Percentiles rank a stretch among this genome's conserved stretches.
phyloP scores from a whole-genome alignment of 2,113 vertebrate species.

The Phalacrocorax pelagicus region DNA sequence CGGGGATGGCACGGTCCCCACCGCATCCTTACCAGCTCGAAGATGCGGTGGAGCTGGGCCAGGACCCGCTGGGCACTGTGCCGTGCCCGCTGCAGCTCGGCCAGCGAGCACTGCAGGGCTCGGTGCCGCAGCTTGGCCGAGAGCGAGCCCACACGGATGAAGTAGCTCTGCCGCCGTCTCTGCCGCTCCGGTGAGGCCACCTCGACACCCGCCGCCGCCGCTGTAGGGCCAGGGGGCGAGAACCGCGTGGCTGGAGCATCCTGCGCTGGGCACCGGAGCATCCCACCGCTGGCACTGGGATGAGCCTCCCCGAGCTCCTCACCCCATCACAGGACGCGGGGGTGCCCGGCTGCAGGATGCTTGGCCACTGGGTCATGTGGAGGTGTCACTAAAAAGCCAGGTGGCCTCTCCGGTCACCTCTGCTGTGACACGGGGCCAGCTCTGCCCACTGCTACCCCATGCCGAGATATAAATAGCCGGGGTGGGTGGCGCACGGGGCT shows the following conservation, averaged over 20 bases:
- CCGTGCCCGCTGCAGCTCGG: constrained; percentile 77
- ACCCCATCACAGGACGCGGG: rapidly evolving
- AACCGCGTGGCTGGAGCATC: neutral
- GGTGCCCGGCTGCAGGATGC: neutral
- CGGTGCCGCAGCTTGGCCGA: constrained; percentile 81
- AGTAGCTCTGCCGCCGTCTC: constrained; percentile 75
- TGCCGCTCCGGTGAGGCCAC: neutral
- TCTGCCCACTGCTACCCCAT: neutral
- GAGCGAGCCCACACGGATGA: constrained; percentile 87
- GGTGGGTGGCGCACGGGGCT: neutral
- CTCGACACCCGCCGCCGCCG: neutral
- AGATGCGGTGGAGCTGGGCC: constrained; percentile 79
- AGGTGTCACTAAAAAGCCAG: neutral
- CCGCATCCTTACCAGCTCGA: constrained; percentile 79
- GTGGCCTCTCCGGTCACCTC: neutral
- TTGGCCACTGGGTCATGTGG: neutral
- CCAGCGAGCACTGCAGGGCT: constrained; percentile 82
- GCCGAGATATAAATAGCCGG: constrained; percentile 34
- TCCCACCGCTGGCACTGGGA: neutral
- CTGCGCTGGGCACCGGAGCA: rapidly evolving
- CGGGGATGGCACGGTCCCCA: rapidly evolving
- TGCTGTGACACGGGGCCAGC: neutral
- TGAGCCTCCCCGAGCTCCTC: rapidly evolving
- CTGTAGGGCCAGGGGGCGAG: neutral
- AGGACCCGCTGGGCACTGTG: constrained; percentile 72